Evolutionary conservation across 2,113 vertebrate species (phyloP).

Genomic region (Orthochromis indermauri): DNA sequence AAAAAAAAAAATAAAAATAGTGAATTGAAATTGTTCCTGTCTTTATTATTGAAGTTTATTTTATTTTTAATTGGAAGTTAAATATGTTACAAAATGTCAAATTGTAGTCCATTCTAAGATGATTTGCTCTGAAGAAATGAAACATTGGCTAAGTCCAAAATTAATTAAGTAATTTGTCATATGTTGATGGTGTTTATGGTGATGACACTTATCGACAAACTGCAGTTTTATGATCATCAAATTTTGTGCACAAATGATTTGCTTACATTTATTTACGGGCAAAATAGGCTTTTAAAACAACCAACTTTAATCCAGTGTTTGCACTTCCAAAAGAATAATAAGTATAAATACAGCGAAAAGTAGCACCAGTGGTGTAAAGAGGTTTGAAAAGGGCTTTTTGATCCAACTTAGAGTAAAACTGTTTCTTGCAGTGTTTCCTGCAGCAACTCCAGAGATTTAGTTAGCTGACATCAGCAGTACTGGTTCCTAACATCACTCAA

Average conservation of each 20-base stretch:
- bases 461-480: slow-evolving; percentile 52
- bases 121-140: not conserved
- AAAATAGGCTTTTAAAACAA: not conserved
- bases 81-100: not conserved
- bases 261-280: not conserved
- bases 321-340: not conserved
- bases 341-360: not conserved
- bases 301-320: not conserved
- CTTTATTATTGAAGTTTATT: not conserved
- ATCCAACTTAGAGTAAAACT: not conserved
- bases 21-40: not conserved
- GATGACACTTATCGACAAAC: not conserved
- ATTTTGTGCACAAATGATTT: not conserved
- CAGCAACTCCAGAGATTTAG: slow-evolving; percentile 14
- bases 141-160: not conserved
- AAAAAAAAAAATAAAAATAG: rapidly evolving
- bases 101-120: not conserved
- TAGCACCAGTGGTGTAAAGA: not conserved
- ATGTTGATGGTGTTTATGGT: not conserved
- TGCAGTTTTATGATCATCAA: not conserved
- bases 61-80: not conserved
- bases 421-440: slow-evolving; percentile 1
- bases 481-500: slow-evolving; percentile 28
- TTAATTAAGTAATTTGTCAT: not conserved
- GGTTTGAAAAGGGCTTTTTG: not conserved